These are phyloP conservation scores for Chaetogeoica ovagalla DNA, from an alignment of 2,888 invertebrate species.

Conservation along the genomic window DNA sequence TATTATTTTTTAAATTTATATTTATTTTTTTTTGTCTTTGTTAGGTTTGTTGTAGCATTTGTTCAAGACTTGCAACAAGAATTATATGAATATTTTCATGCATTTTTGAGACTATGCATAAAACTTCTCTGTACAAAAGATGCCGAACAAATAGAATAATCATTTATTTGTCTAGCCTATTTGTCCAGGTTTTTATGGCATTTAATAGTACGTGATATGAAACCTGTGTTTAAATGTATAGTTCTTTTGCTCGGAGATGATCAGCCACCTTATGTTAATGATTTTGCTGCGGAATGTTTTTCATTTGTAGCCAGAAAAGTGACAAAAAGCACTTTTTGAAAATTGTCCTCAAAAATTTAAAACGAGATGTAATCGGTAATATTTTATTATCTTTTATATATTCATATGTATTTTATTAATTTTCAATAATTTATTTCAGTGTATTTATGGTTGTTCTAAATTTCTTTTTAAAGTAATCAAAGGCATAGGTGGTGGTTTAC, in stretches of 20 bases:
- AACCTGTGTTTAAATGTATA: slow-evolving; percentile 71
- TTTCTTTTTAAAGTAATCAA: slow-evolving; percentile 85
- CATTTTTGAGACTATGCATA: slow-evolving; percentile 74
- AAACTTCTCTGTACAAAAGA: slow-evolving; percentile 74
- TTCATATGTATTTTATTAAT: slow-evolving; percentile 18
- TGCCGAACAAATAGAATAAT: slow-evolving; percentile 82
- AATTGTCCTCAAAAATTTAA: slow-evolving; percentile 70
- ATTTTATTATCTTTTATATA: background rate
- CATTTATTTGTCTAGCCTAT: slow-evolving; percentile 83
- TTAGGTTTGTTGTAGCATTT: slow-evolving; percentile 78
- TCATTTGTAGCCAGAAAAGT: slow-evolving; percentile 91
- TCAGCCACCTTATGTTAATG: slow-evolving; percentile 82
- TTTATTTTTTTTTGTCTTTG: background rate
- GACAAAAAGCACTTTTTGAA: slow-evolving; percentile 73
- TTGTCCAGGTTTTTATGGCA: slow-evolving; percentile 88
- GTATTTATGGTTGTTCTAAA: slow-evolving; percentile 78
- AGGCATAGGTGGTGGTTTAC: slow-evolving; percentile 82
- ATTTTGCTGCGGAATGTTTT: slow-evolving; percentile 95
- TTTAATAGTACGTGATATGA: slow-evolving; percentile 76
- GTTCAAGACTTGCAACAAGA: slow-evolving; percentile 89
- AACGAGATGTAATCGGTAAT: slow-evolving; percentile 68
- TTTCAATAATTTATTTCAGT: slow-evolving; percentile 64
- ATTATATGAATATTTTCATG: slow-evolving; percentile 82
- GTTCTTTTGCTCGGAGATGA: slow-evolving; percentile 75
- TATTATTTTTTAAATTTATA: background rate